phyloP scores from a whole-genome alignment of 2,113 vertebrate species.

The Oenanthe oenanthe region DNA sequence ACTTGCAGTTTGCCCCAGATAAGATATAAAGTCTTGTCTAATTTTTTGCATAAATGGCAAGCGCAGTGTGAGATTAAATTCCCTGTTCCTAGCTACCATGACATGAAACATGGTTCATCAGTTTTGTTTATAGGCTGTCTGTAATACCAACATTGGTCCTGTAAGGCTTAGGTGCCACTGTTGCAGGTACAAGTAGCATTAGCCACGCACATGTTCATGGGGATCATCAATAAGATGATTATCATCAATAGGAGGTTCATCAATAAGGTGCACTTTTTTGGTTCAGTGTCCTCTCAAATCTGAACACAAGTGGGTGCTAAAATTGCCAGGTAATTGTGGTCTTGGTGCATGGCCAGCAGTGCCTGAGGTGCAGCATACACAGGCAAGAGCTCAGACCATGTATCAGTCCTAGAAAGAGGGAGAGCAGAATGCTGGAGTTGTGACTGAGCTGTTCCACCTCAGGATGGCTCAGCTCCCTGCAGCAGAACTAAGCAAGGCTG shows the following conservation, averaged over 20 bases:
- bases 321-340: background rate
- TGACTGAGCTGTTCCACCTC: background rate
- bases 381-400: background rate
- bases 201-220: background rate
- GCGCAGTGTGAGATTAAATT: background rate
- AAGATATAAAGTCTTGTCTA: background rate
- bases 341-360: background rate
- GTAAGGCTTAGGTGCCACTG: background rate
- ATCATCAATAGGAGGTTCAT: no score
- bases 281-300: background rate
- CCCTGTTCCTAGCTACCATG: background rate
- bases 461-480: background rate
- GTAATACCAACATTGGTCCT: background rate
- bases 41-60: background rate
- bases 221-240: background rate
- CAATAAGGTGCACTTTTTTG: background rate
- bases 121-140: background rate
- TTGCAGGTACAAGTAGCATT: background rate
- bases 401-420: fast-evolving
- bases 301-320: background rate
- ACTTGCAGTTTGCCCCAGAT: background rate
- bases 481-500: background rate
- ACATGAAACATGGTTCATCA: background rate
- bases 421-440: background rate
- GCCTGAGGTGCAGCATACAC: background rate